A percentile compares a stretch with the other conserved stretches of the same genome.
phyloP scores from a whole-genome alignment of 2,888 invertebrate genomes.

The Alentia gelatinosa region DNA sequence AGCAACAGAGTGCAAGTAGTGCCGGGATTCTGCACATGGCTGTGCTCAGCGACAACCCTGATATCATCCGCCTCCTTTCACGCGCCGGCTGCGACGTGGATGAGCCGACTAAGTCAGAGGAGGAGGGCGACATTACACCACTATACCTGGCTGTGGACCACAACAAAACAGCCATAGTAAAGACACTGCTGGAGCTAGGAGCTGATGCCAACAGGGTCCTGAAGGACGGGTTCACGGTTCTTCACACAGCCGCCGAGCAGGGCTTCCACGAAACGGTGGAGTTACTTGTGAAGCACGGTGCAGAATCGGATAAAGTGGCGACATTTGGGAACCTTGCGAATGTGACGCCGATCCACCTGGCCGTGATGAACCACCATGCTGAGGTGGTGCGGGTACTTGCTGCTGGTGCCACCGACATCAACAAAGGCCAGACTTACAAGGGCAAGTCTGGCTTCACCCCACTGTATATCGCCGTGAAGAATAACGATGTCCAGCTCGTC shows the following conservation, averaged over 20 bases:
- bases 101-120: constrained; percentile 59
- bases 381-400: constrained; percentile 54
- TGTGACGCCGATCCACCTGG: constrained; percentile 64
- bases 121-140: constrained; percentile 63
- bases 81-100: constrained; percentile 57
- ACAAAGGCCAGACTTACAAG: constrained; percentile 57
- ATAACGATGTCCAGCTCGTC: constrained; percentile 67
- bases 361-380: constrained; percentile 63
- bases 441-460: constrained; percentile 67
- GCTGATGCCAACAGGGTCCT: constrained; percentile 61
- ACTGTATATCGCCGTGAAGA: constrained; percentile 68
- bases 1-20: constrained; percentile 54
- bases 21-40: constrained; percentile 63
- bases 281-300: constrained; percentile 54
- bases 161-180: constrained; percentile 56
- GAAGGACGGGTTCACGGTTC: constrained; percentile 64
- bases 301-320: constrained; percentile 58
- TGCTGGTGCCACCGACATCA: constrained; percentile 58
- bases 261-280: constrained; percentile 60
- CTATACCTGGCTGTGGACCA: constrained; percentile 65
- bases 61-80: constrained; percentile 58
- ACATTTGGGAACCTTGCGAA: constrained; percentile 62
- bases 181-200: constrained; percentile 60
- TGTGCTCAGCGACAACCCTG: constrained; percentile 58
- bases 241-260: constrained; percentile 65